Evolutionary conservation across 2,113 vertebrate species (phyloP), one percentile per base, ranked within the genome.

Genomic region (Microtus pennsylvanicus): DNA sequence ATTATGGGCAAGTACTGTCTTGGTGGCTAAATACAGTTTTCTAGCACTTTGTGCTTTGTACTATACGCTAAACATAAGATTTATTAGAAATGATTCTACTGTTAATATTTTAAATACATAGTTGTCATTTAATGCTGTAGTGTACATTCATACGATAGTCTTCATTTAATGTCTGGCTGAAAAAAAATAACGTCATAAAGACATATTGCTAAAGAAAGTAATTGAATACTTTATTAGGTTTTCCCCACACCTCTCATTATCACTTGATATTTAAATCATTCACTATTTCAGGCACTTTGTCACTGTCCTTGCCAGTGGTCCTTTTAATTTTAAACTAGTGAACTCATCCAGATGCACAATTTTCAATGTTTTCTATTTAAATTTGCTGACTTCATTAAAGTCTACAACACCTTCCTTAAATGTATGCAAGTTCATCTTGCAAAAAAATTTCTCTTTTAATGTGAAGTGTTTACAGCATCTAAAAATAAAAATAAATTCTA

Each of bases 261-360:
- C 38, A 83, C 1, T 91, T 91, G 67, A 63, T 85, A 87, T 87
- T 92, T 80, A 88, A 92, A 77, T 90, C 17, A 77, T 55, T 58
- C 17, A 78, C 75, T 90, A 82, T 94, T 77, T 63, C 52, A 81
- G 30, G 33, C 1, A 24, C 22, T 89, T 96, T 81, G 58, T 72
- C 28, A 67, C 88, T 33, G 50, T 50, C 19, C 42, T 92, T 93
- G n/a, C n/a, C n/a, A 77, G 47, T 70, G 24, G 13, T 42, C 2
- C 19, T 93, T 93, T 93, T 21, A 50, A 67, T 47, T 95, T 42
- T 52, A 97, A 96, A 96, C 0, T 30, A 78, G 22, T 93, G n/a
- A 93, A 58, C 22, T 69, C 63, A 89, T 19, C 3, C 38, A 72
- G 28, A 61, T 45, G 5, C 35, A 77, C 12, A 65, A 12, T 85